Evolutionary conservation across 1,140 invertebrate genomes (phyloP), one percentile per base, ranked within the genome.

Genomic region (Dreissena rostriformis): DNA sequence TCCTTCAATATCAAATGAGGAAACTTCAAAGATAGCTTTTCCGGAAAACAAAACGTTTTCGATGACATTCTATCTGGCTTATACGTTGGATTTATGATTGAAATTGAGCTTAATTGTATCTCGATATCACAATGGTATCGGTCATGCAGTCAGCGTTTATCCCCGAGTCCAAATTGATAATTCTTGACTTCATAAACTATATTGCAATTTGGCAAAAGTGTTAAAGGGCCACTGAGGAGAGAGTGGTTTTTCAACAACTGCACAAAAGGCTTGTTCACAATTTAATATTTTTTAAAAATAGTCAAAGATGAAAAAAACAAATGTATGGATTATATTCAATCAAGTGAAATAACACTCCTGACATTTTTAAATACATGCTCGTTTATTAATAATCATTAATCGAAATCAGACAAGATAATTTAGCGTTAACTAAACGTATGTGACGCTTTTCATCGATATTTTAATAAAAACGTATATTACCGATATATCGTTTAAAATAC

Each of bases 111-210:
- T 39, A n/a, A 55, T 67, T 78, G 67, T 67, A 67, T 65, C 52
- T 26, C 28, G 68, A n/a, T 26, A 68, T 61, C n/a, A 52, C 29
- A 26, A 19, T 68, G 67, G 67, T 78, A 78, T 78, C 68, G 63
- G 76, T 51, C 76, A 78, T 78, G 53, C 28, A 19, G 76, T 52
- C 26, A 29, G 19, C 52, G 29, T 19, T 78, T 78, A 78, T 70
- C 68, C 65, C 51, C 51, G 76, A 67, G 68, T 67, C 68, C 53
- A 78, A 67, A 67, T n/a, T 26, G 76, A 78, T 78, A 78, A 67
- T 78, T 78, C 76, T n/a, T 66, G 76, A 65, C 66, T 65, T 67
- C 19, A 78, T 70, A 52, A 78, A 78, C 66, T 68, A 66, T 49
- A 78, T 67, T 39, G 53, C 76, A 78, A 78, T 63, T 51, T 28